Evolutionary conservation across 2,888 invertebrate genomes (phyloP).

Genomic region (Vanessa cardui): DNA sequence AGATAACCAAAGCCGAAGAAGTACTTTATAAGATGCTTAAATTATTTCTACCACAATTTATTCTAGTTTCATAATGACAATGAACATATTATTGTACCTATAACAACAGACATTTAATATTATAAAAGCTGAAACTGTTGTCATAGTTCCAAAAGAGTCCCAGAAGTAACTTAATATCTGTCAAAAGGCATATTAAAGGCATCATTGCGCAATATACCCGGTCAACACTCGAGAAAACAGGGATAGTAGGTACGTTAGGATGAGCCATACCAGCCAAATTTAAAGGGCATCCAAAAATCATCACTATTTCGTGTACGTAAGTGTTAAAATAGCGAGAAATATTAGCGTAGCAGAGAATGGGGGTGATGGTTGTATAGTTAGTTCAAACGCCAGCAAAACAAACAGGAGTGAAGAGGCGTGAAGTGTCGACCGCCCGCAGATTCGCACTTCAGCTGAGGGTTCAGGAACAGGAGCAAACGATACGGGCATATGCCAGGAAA

Average conservation of each 20-base stretch:
- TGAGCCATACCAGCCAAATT: background rate
- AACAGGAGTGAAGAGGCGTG: conserved; percentile 52
- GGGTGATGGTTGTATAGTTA: conserved; percentile 39
- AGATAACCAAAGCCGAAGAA: too few species aligned
- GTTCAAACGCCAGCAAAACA: conserved; percentile 68
- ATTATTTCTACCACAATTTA: too few species aligned
- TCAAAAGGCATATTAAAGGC: conserved; percentile 44
- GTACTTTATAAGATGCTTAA: too few species aligned
- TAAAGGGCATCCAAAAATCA: conserved; percentile 12
- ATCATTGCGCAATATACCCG: conserved; percentile 47
- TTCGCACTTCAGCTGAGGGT: conserved; percentile 59
- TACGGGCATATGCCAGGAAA: conserved; percentile 41
- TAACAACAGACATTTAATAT: conserved; percentile 2
- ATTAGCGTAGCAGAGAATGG: conserved; percentile 3
- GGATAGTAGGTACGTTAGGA: conserved; percentile 22
- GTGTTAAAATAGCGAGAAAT: conserved; percentile 24
- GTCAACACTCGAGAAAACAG: conserved; percentile 47
- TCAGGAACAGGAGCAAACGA: conserved; percentile 46
- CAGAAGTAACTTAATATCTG: conserved; percentile 47
- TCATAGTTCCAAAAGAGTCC: conserved; percentile 40
- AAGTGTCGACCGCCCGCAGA: conserved; percentile 67
- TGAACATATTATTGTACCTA: background rate
- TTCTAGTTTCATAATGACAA: too few species aligned
- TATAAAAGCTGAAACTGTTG: conserved; percentile 12
- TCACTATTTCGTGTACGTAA: conserved; percentile 14